Evolutionary conservation across 2,113 vertebrate genomes (phyloP).

Genomic region (Micronycteris hirsuta): DNA sequence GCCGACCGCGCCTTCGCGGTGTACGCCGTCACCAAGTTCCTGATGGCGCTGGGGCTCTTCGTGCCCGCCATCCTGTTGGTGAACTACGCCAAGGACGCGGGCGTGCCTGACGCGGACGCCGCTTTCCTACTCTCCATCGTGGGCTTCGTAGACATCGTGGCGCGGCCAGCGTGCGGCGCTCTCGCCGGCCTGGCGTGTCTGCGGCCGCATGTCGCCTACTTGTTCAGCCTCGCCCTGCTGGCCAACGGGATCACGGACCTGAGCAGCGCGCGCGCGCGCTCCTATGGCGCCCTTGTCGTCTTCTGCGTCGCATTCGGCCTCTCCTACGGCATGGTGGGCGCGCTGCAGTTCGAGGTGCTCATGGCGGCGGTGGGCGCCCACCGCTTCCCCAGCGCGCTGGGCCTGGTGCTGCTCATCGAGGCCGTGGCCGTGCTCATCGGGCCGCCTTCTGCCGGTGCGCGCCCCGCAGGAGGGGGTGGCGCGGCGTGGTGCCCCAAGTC

Average conservation of each 20-base stretch:
- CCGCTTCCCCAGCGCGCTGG: conserved; percentile 85
- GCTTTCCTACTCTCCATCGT: conserved; percentile 85
- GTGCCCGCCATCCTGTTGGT: conserved; percentile 85
- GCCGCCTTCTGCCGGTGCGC: conserved; percentile 83
- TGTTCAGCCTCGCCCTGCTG: conserved; percentile 84
- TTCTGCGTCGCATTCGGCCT: conserved; percentile 86
- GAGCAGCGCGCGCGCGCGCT: conserved; percentile 79
- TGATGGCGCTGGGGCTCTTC: conserved; percentile 85
- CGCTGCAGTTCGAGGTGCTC: conserved; percentile 86
- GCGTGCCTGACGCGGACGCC: conserved; percentile 82
- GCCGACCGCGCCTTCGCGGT: conserved; percentile 80
- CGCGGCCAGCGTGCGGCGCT: conserved; percentile 83
- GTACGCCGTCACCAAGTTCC: conserved; percentile 83
- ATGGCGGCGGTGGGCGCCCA: conserved; percentile 83
- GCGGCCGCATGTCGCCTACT: conserved; percentile 77
- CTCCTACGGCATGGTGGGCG: conserved; percentile 86
- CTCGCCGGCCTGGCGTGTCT: conserved; percentile 81
- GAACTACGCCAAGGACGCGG: conserved; percentile 85
- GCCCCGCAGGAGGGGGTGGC: background rate
- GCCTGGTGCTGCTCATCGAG: conserved; percentile 83
- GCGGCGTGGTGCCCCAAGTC: background rate
- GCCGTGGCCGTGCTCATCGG: conserved; percentile 84
- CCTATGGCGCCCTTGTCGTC: conserved; percentile 78
- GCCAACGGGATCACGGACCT: conserved; percentile 85
- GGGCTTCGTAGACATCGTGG: conserved; percentile 86